Percentiles rank a stretch among this genome's conserved stretches.
Evolutionary conservation across 2,797 vertebrate genomes (phyloP).

Genomic region (Sebastes hopkinsi): DNA sequence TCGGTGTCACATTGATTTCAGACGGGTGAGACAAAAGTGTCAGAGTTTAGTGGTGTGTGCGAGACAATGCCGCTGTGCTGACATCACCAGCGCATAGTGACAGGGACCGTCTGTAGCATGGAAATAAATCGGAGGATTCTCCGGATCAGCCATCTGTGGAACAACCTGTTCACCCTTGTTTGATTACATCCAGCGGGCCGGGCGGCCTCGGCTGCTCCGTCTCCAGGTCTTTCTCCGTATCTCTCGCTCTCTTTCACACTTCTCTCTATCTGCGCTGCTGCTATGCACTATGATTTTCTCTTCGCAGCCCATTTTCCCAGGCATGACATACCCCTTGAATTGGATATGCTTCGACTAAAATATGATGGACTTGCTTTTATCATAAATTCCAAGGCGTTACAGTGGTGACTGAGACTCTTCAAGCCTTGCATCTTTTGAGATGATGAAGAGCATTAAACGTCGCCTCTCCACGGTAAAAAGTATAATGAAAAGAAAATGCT

Average conservation of each 20-base stretch:
- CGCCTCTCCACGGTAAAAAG: neutral
- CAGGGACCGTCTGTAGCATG: constrained; percentile 66
- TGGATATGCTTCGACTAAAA: constrained; percentile 66
- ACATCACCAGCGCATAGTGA: constrained; percentile 63
- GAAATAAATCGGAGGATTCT: constrained; percentile 73
- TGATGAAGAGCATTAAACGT: constrained; percentile 23
- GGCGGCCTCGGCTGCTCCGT: constrained; percentile 34
- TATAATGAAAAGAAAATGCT: constrained; percentile 13
- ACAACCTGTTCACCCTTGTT: constrained; percentile 75
- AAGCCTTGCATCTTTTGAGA: constrained; percentile 37
- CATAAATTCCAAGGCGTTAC: constrained; percentile 28
- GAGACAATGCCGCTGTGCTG: constrained; percentile 47
- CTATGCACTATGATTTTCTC: constrained; percentile 49
- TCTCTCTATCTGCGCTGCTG: constrained; percentile 13
- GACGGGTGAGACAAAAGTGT: constrained; percentile 56
- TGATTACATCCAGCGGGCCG: constrained; percentile 68
- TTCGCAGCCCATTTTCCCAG: constrained; percentile 30
- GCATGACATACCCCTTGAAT: constrained; percentile 50
- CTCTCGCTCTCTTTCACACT: constrained; percentile 21
- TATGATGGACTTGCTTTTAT: constrained; percentile 63
- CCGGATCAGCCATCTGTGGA: constrained; percentile 76
- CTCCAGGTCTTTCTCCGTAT: constrained; percentile 26
- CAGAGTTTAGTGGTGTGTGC: constrained; percentile 60
- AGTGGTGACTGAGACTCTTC: constrained; percentile 23
- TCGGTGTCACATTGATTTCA: constrained; percentile 54